phyloP scores from a whole-genome alignment of 2,797 vertebrate genomes.

The Manis pentadactyla region DNA sequence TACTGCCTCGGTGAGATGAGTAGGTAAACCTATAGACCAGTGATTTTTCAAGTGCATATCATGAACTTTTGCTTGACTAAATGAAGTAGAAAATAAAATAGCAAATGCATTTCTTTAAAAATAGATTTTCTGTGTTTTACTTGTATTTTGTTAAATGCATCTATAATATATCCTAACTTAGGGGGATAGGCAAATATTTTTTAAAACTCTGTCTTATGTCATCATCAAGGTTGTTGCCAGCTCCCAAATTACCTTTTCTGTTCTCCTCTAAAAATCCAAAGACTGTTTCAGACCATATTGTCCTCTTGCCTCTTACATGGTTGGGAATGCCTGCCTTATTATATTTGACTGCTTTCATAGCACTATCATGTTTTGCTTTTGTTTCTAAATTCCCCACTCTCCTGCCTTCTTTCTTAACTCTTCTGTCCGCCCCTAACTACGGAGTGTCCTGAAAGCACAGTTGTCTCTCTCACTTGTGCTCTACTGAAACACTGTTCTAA shows the following conservation, averaged over 20 bases:
- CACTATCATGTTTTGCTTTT: neutral
- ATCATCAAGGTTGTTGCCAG: neutral
- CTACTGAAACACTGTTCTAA: neutral
- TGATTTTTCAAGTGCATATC: neutral
- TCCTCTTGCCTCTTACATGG: neutral
- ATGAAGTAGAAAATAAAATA: conserved; percentile 13
- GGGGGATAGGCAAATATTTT: neutral
- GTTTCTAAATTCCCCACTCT: neutral
- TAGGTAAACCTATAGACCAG: neutral
- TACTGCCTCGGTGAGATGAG: neutral
- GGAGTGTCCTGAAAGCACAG: neutral
- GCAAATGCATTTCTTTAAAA: neutral
- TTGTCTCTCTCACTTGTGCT: neutral
- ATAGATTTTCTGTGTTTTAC: neutral
- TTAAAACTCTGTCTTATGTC: neutral
- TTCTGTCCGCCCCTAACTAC: neutral
- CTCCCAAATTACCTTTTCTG: neutral
- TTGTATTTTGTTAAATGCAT: neutral
- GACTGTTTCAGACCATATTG: neutral
- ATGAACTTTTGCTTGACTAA: neutral
- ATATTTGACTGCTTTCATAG: neutral
- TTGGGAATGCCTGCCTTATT: neutral
- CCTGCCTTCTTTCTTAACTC: neutral
- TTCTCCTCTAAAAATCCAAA: neutral
- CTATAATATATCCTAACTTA: neutral